Base-by-base conservation (phyloP, 2,797 vertebrate genomes). In the Hypotaenidia okinawae region DNA sequence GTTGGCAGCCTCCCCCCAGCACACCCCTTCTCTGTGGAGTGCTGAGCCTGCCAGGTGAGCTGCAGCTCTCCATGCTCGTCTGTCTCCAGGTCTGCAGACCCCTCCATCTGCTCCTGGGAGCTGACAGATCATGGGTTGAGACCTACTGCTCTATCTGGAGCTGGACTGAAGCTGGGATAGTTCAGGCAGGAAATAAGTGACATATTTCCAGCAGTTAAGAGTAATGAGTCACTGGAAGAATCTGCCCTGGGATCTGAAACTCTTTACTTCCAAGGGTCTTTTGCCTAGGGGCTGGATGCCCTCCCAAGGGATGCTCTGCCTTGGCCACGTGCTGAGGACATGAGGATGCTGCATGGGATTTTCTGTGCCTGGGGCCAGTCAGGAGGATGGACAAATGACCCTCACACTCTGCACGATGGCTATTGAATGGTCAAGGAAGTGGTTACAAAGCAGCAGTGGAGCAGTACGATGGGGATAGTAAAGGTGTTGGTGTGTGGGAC, bases 111-210 rank as follows among this genome's bases (percentile, higher is more conserved):
- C 41, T 80, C 55, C 87, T 66, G 87, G 63, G 59, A 87, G 63
- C 68, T 15, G 5, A 18, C 43, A 61, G 72, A 52, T 27, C 58
- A 16, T 10, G 35, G 30, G 6, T 2, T 77, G 91, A 76, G 68
- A 59, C 54, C 87, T 94, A 62, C 77, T 77, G 78, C 79, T 92
- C 54, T 32, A 39, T 39, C 3, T 11, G 70, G 78, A 84, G 17
- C 70, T 75, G 84, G 85, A 67, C 66, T 76, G 80, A 80, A 87
- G 37, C 30, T 85, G 82, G 66, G 87, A 91, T 66, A 73, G 51
- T 67, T 62, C 66, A 80, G 69, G 66, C 91, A 92, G 92, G 92
- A 96, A 96, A 95, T 94, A 78, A 96, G 69, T 87, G 89, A 92
- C 91, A 81, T 87, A 74, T 91, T 94, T 93, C 73, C 55, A 94